Base-by-base conservation (phyloP, 2,113 vertebrate species). In the Lophius piscatorius region DNA sequence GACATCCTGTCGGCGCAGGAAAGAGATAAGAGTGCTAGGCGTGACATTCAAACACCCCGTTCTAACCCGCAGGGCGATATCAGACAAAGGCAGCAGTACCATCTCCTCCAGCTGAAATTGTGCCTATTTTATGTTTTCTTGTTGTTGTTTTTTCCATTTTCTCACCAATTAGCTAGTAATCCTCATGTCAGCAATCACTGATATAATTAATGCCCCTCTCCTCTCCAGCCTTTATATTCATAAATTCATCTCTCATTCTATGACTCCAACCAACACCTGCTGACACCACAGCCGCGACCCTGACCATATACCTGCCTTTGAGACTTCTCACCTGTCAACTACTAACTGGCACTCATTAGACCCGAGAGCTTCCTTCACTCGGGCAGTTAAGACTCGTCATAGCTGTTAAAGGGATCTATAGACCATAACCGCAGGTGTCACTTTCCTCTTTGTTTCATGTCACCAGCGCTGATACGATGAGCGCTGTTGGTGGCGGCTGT, bases 191-290 rank as follows among this genome's bases (percentile, higher is more conserved):
- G n/a, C n/a, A n/a, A n/a, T n/a, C 4, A 28, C 29, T 54, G 57
- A 22, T 73, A 56, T 82, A 70, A 78, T 83, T 81, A 66, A 64
- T 23, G 33, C 56, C 23, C 22, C 14, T 49, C 52, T 61, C 59
- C 45, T 14, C 55, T 2, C 47, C 10, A 48, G 6, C 4, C 47
- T 48, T 40, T 46, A 52, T 16, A 13, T 47, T 33, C 0, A 31
- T 22, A 39, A 8, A n/a, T n/a, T n/a, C n/a, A n/a, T n/a, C n/a
- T n/a, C n/a, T n/a, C n/a, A n/a, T n/a, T n/a, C n/a, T n/a, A n/a
- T n/a, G n/a, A n/a, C n/a, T n/a, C n/a, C n/a, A n/a, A n/a, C n/a
- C n/a, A n/a, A n/a, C n/a, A 22, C 47, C 23, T 59, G 23, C 38
- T 31, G 52, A 63, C 66, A n/a, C 14, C 12, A 6, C 0, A 9